A percentile compares a stretch with the other conserved stretches of the same genome.
Evolutionary conservation across 2,797 vertebrate genomes (phyloP).

Genomic region (Amblyopsis hoosieri): DNA sequence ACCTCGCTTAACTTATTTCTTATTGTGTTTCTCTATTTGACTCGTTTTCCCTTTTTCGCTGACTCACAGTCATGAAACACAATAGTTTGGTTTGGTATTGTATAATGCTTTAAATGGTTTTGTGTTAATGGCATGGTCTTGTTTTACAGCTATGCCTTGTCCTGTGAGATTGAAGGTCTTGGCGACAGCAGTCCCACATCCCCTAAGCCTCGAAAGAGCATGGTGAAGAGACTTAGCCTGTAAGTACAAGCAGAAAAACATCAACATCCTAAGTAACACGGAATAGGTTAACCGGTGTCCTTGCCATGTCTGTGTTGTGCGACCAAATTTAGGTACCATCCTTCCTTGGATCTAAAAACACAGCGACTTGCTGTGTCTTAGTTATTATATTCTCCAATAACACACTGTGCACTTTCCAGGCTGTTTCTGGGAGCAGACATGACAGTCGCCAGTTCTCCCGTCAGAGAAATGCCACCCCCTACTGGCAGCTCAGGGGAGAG

Average conservation of each 20-base stretch:
- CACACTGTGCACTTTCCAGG: conserved; percentile 62
- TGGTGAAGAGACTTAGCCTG: conserved; percentile 97
- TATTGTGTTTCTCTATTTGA: background rate
- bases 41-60: conserved; percentile 9
- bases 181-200: conserved; percentile 85
- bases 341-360: conserved; percentile 2
- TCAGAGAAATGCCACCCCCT: conserved; percentile 83
- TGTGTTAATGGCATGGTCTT: conserved; percentile 17
- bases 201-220: conserved; percentile 89
- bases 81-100: background rate
- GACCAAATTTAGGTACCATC: background rate
- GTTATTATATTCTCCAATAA: conserved; percentile 41
- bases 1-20: background rate
- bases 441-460: conserved; percentile 76
- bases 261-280: background rate
- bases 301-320: too few relatives aligned
- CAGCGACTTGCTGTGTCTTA: conserved; percentile 2
- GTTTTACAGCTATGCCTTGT: conserved; percentile 83
- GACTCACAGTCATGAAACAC: conserved; percentile 4
- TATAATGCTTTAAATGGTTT: conserved; percentile 14
- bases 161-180: conserved; percentile 87
- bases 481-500: conserved; percentile 91
- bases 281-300: background rate
- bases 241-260: conserved; percentile 74
- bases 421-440: conserved; percentile 87